A percentile compares a stretch with the other conserved stretches of the same genome.
Evolutionary conservation across 2,797 vertebrate species (phyloP).

Genomic region (Sebastes steindachneri): DNA sequence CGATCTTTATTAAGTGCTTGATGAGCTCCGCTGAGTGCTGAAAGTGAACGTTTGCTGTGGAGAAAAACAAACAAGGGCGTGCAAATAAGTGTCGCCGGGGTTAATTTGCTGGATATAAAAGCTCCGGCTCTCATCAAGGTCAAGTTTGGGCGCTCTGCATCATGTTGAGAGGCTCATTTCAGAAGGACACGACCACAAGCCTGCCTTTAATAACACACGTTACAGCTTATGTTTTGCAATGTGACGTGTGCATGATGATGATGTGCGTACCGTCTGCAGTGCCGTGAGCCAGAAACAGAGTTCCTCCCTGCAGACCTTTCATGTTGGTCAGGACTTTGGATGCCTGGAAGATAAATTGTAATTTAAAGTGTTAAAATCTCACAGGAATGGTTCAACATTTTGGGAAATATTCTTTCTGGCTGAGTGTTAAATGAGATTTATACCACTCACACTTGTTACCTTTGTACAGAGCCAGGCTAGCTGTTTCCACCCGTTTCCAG

Average conservation of each 20-base stretch:
- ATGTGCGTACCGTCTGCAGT: slow-evolving; percentile 89
- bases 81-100: background rate
- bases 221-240: no score
- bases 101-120: slow-evolving; percentile 27
- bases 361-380: background rate
- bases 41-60: slow-evolving; percentile 93
- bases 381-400: background rate
- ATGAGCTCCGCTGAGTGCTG: slow-evolving; percentile 97
- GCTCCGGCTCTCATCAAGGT: background rate
- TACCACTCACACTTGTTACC: background rate
- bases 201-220: background rate
- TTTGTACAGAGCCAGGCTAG: background rate
- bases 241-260: background rate
- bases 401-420: background rate
- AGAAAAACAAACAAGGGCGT: slow-evolving; percentile 16
- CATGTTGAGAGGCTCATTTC: background rate
- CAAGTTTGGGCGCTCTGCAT: background rate
- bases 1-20: slow-evolving; percentile 92
- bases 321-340: slow-evolving; percentile 89
- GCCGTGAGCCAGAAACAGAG: slow-evolving; percentile 92
- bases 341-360: slow-evolving; percentile 50
- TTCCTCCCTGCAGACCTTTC: slow-evolving; percentile 89
- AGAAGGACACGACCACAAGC: background rate
- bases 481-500: background rate
- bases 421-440: background rate